Evolutionary conservation across 2,113 vertebrate genomes (phyloP), one percentile per base, ranked within the genome.

Genomic region (Oncorhynchus mykiss): DNA sequence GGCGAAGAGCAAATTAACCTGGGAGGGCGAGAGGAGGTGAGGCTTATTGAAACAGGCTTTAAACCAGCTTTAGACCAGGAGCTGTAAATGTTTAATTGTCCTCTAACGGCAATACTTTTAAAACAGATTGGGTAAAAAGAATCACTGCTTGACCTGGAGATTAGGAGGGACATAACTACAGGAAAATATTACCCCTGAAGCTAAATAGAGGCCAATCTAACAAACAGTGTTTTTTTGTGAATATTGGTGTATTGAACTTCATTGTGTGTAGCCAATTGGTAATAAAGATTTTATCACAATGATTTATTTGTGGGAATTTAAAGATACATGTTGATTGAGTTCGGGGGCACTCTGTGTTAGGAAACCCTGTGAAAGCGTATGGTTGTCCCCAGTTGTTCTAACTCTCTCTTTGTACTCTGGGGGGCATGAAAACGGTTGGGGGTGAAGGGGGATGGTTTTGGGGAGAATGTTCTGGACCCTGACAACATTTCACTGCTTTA

Each of bases 1-100:
- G 80, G 84, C 77, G 78, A 80, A 84, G 83, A 82, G 81, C 88
- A 91, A 91, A 92, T 93, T 88, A 91, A 92, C 91, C 91, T 89
- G 74, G 79, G 59, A 2, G 2, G 8, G 20, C 86, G 86, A 89
- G 85, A 85, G 80, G 86, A 84, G 86, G 86, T 59, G 82, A 82
- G 76, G 79, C 84, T 87, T 69, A 45, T 86, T 87, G 82, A 84
- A 83, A 87, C 79, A 88, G 73, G 72, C 39, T 80, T 85, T 78
- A 85, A 72, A 82, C 49, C 59, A 6, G 57, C 57, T 54, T 66
- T 66, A 27, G 9, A 27, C 25, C 64, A 74, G 67, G 73, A 88
- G 84, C 81, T 80, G 89, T 92, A 83, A 70, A 84, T 81, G 82
- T 90, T 87, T 89, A 90, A 92, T 90, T 89, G 87, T 89, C 82